Base-by-base conservation (phyloP, 2,113 vertebrate species). In the Echinops telfairi region DNA sequence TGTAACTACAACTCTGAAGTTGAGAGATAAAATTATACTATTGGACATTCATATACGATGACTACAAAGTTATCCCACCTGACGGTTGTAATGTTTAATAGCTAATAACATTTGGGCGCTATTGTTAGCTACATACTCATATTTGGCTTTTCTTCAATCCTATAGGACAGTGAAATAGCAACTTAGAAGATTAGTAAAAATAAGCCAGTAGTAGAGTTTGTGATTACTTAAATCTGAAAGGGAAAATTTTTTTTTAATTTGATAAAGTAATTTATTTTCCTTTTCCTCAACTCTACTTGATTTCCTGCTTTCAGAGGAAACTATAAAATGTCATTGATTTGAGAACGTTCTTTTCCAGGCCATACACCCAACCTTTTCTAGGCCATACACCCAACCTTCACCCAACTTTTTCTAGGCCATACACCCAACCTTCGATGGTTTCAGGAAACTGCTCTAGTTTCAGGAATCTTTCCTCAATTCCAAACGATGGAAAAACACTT, bases 21-120 rank as follows among this genome's bases (percentile, higher is more conserved):
- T 80, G n/a, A 86, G 68, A 66, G 53, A 92, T 16, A 95, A 94
- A 97, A 96, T 94, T 95, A 95, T 86, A 73, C 87, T 66, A 91
- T 76, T 79, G 29, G 79, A 94, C 92, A 95, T 95, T 96, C 92
- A 94, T 86, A 58, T 31, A 36, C 47, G 93, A 95, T 68, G 77
- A 83, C 81, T 92, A 95, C 58, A 94, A 92, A 79, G 77, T 23
- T 91, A 91, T 93, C 87, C 93, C 93, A 95, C 90, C 83, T 90
- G 71, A 92, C 25, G 27, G 92, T 16, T 83, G 33, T 40, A 60
- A 3, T 17, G 3, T 53, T 53, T 53, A 53, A 31, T 76, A 20
- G 40, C 36, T 81, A 73, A 75, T 29, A 47, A 27, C 43, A 62
- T 62, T 38, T n/a, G 62, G 58, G 86, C 92, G 83, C 77, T 94